phyloP scores from a whole-genome alignment of 2,888 invertebrate genomes.

The Drosophila percnosoma region DNA sequence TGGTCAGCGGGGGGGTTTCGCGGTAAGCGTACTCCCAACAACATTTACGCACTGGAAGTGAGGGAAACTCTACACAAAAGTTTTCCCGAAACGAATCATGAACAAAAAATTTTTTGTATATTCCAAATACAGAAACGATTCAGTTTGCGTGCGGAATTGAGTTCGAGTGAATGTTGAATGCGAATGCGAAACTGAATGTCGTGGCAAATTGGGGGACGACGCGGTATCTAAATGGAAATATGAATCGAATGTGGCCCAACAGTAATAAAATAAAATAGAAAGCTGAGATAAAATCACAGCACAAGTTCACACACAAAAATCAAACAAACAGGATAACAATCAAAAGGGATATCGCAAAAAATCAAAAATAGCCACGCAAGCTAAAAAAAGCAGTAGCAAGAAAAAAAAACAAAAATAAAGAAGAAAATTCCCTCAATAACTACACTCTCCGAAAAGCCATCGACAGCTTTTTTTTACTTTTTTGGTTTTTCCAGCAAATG shows the following conservation, averaged over 20 bases:
- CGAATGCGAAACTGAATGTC: constrained; percentile 50
- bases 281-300: constrained; percentile 20
- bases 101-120: constrained; percentile 55
- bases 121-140: constrained; percentile 81
- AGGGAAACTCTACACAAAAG: constrained; percentile 72
- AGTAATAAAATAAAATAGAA: constrained; percentile 2
- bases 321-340: constrained; percentile 17
- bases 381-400: constrained; percentile 9
- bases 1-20: not conserved
- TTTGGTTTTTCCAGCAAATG: constrained; percentile 66
- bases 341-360: constrained; percentile 26
- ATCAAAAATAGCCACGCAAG: constrained; percentile 44
- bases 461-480: constrained; percentile 12
- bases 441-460: constrained; percentile 23
- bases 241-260: constrained; percentile 37
- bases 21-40: constrained; percentile 47
- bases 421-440: constrained; percentile 23
- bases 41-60: constrained; percentile 78
- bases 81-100: constrained; percentile 59
- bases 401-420: constrained; percentile 20
- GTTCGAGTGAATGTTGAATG: constrained; percentile 62
- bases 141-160: constrained; percentile 78
- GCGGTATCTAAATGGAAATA: constrained; percentile 32
- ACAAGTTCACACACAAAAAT: constrained; percentile 2
- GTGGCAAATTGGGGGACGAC: constrained; percentile 26